A percentile compares a stretch with the other conserved stretches of the same genome.
These are phyloP conservation scores for Tetanocera ferruginea DNA, from an alignment of 2,888 invertebrate genomes.

Conservation along the genomic window DNA sequence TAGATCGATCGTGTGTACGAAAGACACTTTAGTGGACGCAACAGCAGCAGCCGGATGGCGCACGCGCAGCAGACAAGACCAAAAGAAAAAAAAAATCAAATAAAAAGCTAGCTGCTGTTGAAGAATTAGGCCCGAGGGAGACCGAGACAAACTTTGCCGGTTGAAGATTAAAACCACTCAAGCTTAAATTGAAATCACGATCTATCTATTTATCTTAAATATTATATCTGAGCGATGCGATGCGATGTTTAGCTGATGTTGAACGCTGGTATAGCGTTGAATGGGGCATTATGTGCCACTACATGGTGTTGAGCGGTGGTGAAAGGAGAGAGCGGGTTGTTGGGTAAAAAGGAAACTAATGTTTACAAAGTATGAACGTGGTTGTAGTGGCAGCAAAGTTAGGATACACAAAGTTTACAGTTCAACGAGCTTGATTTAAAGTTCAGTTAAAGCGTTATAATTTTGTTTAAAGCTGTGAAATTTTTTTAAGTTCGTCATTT, in stretches of 20 bases:
- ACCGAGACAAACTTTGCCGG: neutral
- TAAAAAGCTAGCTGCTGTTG: neutral
- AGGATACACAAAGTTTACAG: too few species aligned
- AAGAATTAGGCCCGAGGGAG: neutral
- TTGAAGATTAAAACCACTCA: slow-evolving; percentile 53
- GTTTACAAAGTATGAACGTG: too few species aligned
- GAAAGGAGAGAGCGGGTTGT: too few species aligned
- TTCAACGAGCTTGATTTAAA: too few species aligned
- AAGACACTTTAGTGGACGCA: slow-evolving; percentile 22
- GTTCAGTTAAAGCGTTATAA: too few species aligned
- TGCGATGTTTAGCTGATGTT: neutral
- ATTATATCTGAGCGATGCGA: slow-evolving; percentile 35
- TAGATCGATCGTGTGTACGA: slow-evolving; percentile 51
- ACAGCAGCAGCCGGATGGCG: neutral
- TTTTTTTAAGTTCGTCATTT: too few species aligned
- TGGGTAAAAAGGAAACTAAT: too few species aligned
- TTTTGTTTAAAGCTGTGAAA: too few species aligned
- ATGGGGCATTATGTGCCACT: too few species aligned
- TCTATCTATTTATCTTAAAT: slow-evolving; percentile 56
- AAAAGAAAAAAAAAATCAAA: neutral
- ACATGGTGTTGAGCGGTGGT: neutral
- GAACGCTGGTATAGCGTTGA: too few species aligned
- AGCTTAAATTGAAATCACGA: slow-evolving; percentile 58
- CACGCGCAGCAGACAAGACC: neutral
- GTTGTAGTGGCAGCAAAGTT: too few species aligned